Evolutionary conservation across 2,113 vertebrate genomes (phyloP), one percentile per base, ranked within the genome.

Genomic region (Campylomormyrus tamandua): DNA sequence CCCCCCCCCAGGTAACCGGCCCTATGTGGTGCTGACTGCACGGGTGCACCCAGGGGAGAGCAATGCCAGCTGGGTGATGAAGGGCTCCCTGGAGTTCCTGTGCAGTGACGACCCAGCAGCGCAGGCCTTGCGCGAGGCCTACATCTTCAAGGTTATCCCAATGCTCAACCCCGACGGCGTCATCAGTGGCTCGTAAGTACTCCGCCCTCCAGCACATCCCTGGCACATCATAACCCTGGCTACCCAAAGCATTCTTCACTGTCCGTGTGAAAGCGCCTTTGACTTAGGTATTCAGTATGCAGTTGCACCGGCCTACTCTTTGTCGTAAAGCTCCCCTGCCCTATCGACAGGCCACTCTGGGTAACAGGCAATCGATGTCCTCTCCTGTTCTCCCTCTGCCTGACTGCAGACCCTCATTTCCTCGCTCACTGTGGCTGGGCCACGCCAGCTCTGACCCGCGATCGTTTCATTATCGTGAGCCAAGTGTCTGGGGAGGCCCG

Each of bases 81-180:
- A 98, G 93, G 98, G 98, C 0, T 96, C 97, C 1, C 91, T 99
- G 93, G 98, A 98, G 92, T 99, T 99, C 91, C 95, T 99, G 2
- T 94, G 96, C 92, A 97, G 98, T 91, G 91, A 0, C 0, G 96
- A 98, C 56, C 96, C 96, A 0, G 95, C 96, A 77, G 97, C 98
- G 3, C 93, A 96, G 91, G 97, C 96, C 87, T 93, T 99, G 90
- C 92, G 98, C 86, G 97, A 98, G 87, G 95, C 95, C n/a, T 99
- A 97, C 89, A 95, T 99, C 93, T 99, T 99, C 94, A 99, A 99
- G 93, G 91, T 99, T 70, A 92, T 99, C 90, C 98, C 98, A 53
- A 98, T 99, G 97, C 96, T 99, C 52, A 99, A 99, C 90, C 97
- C 98, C 0, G 97, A 99, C 8, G 98, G 98, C 83, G 98, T 99